A percentile compares a stretch with the other conserved stretches of the same genome.
Conservation (phyloP, 2,797 vertebrate species). For the Diceros bicornis region DNA sequence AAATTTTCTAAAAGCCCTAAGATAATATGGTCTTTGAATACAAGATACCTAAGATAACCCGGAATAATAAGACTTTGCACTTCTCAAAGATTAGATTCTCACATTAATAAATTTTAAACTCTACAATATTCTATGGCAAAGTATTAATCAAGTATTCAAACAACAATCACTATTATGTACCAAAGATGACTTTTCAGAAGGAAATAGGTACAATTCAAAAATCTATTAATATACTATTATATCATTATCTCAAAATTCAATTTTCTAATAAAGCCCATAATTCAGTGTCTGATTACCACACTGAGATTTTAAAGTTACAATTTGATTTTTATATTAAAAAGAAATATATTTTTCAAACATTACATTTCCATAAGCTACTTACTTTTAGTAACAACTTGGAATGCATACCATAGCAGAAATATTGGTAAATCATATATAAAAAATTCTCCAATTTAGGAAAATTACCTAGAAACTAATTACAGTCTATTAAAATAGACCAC, state of each 20-base stretch:
- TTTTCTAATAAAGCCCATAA: slow-evolving; percentile 42
- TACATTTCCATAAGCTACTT: slow-evolving; percentile 54
- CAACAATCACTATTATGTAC: not conserved
- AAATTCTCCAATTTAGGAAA: slow-evolving; percentile 37
- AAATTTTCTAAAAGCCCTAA: not conserved
- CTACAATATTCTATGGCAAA: not conserved
- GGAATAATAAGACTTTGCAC: not conserved
- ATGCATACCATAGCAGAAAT: not conserved
- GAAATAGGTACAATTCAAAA: not conserved
- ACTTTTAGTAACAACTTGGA: not conserved
- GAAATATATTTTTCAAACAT: not conserved
- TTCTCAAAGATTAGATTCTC: not conserved
- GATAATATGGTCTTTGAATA: not conserved
- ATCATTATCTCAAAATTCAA: slow-evolving; percentile 44
- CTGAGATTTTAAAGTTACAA: not conserved
- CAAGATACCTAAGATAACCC: not conserved
- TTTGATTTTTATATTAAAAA: slow-evolving; percentile 42
- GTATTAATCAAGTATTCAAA: slow-evolving; percentile 13
- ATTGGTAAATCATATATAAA: not conserved
- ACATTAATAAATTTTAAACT: slow-evolving; percentile 40
- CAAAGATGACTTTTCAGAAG: slow-evolving; percentile 56
- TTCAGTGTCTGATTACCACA: not conserved
- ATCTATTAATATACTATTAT: not conserved
- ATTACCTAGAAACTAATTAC: slow-evolving; percentile 21
- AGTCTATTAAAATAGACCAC: not conserved